Evolutionary conservation across 2,113 vertebrate genomes (phyloP).

Genomic region (Promerops cafer): DNA sequence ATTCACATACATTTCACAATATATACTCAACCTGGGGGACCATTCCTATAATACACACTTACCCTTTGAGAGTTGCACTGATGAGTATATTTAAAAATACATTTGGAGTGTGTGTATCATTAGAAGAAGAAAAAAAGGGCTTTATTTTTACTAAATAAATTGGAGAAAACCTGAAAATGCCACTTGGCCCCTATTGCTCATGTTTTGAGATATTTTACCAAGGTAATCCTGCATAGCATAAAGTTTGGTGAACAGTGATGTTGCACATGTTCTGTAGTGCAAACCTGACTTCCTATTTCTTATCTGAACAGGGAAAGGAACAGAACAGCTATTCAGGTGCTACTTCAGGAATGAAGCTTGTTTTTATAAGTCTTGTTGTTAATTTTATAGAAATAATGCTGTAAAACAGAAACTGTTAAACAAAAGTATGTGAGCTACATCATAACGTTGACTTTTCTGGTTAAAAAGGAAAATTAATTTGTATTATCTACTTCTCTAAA

Average conservation of each 20-base stretch:
- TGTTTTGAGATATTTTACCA: neutral
- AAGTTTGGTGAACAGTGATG: neutral
- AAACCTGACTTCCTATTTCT: neutral
- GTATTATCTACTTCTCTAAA: neutral
- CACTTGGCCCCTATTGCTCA: neutral
- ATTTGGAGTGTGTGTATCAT: neutral
- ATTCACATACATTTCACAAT: slow-evolving; percentile 75
- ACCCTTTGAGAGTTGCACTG: slow-evolving; percentile 47
- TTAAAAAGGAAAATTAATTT: neutral
- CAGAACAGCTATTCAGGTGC: neutral
- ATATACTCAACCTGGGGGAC: slow-evolving; percentile 65
- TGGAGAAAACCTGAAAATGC: neutral
- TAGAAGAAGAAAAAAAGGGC: slow-evolving; percentile 3
- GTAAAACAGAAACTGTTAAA: neutral
- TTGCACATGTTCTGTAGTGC: neutral
- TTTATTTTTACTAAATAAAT: neutral
- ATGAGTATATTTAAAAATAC: slow-evolving; percentile 45
- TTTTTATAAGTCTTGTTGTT: neutral
- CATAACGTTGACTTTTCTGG: neutral
- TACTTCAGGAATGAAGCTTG: neutral
- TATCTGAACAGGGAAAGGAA: neutral
- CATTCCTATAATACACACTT: slow-evolving; percentile 68
- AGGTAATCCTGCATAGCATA: neutral
- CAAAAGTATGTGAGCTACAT: neutral
- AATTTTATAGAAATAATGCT: neutral